Evolutionary conservation across 2,888 invertebrate genomes (phyloP), one percentile per base, ranked within the genome.

Genomic region (Microplitis deprimator): DNA sequence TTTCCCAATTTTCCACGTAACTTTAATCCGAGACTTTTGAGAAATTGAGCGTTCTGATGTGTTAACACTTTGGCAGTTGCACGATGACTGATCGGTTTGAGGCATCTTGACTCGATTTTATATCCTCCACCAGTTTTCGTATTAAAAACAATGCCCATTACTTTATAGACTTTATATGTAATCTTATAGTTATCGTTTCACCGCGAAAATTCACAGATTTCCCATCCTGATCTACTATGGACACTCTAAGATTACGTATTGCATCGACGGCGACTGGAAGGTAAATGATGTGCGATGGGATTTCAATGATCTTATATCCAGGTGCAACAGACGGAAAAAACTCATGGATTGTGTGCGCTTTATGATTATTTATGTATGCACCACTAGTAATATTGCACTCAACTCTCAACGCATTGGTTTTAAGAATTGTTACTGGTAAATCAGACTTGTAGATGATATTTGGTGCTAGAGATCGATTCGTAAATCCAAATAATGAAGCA

Each of bases 11-110:
- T 67, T 10, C 61, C 71, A 38, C 50, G 39, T 16, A 50, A 6
- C n/a, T 59, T 29, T 29, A 78, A 68, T 59, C 76, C 71, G 29
- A 80, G 60, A 65, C 72, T 73, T 50, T 75, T 68, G 38, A 79
- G 59, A 17, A 80, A 74, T 60, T 64, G 64, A 6, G 60, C 20
- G 70, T 77, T 78, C 60, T 68, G 72, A 68, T 17, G 77, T 79
- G 75, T 75, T 62, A 79, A 64, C 67, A 68, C 40, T 64, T 40
- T 61, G 68, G 16, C 59, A 41, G n/a, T 3, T 73, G 60, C 41
- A 10, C 38, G 76, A 64, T 39, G 72, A 76, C 79, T 78, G 74
- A 68, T 76, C 16, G 5, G 10, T 61, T 17, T n/a, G 10, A 20
- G 76, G 17, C 69, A 75, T 77, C 70, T 17, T 68, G 59, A n/a